phyloP scores from a whole-genome alignment of 2,888 invertebrate species.

The Dicycla oo region DNA sequence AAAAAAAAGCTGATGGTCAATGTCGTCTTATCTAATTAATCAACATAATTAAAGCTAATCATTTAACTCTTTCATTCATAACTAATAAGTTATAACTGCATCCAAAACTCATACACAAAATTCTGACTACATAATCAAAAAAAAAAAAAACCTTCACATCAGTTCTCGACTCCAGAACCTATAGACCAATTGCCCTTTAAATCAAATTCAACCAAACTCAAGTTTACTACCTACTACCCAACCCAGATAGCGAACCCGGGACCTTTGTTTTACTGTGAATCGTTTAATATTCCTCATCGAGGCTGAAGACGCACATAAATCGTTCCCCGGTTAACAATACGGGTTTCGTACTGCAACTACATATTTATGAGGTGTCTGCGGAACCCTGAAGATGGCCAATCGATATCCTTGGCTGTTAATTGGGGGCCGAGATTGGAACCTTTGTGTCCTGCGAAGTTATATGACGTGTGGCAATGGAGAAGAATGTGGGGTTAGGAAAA shows the following conservation, averaged over 20 bases:
- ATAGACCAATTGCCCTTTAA: slow-evolving; percentile 29
- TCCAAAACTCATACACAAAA: not conserved
- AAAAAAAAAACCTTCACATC: too few relatives aligned
- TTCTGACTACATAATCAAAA: not conserved
- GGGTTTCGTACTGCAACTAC: slow-evolving; percentile 73
- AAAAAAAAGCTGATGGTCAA: too few relatives aligned
- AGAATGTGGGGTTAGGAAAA: slow-evolving; percentile 40
- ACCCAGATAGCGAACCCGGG: slow-evolving; percentile 35
- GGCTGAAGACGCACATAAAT: slow-evolving; percentile 70
- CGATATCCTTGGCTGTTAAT: slow-evolving; percentile 75
- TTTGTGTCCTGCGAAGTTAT: slow-evolving; percentile 45
- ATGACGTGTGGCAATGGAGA: slow-evolving; percentile 43
- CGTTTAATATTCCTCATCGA: slow-evolving; percentile 69
- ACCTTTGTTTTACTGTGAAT: slow-evolving; percentile 64
- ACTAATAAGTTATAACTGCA: not conserved
- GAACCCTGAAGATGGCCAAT: slow-evolving; percentile 71
- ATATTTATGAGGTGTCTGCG: slow-evolving; percentile 77
- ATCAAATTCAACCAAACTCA: slow-evolving; percentile 38
- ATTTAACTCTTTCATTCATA: not conserved
- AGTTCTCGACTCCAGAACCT: not conserved
- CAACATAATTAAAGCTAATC: too few relatives aligned
- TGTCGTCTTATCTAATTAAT: too few relatives aligned
- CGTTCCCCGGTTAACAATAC: slow-evolving; percentile 71
- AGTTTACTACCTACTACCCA: slow-evolving; percentile 45
- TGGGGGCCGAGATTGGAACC: slow-evolving; percentile 63